Conservation (phyloP, 2,113 vertebrate species). For the Protomyctophum bolini region DNA sequence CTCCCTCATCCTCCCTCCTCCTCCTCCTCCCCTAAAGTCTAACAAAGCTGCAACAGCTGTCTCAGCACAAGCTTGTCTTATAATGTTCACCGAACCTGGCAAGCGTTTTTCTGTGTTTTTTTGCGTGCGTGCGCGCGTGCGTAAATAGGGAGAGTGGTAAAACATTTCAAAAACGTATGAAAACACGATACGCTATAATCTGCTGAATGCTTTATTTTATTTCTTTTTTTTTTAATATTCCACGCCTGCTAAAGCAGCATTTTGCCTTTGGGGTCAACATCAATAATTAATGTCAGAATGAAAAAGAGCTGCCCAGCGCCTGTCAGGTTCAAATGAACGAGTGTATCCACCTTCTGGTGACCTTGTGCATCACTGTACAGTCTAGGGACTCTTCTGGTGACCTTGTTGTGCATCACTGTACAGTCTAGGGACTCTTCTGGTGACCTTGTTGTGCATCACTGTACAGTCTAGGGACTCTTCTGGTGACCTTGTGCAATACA, state of each 20-base stretch:
- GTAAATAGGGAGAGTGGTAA: slow-evolving; percentile 7
- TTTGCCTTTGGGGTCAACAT: slow-evolving; percentile 22
- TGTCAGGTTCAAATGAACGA: slow-evolving; percentile 16
- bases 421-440: not conserved
- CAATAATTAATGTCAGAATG: slow-evolving; percentile 13
- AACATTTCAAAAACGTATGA: not conserved
- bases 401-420: slow-evolving; percentile 8
- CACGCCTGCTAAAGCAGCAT: slow-evolving; percentile 1
- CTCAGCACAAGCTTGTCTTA: slow-evolving; percentile 8
- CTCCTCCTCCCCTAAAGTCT: not conserved
- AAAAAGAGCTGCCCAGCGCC: slow-evolving; percentile 25
- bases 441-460: slow-evolving; percentile 27
- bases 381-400: slow-evolving; percentile 6
- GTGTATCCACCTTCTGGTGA: slow-evolving; percentile 15
- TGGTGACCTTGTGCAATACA: slow-evolving; percentile 17
- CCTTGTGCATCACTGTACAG: slow-evolving; percentile 3
- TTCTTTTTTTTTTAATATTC: too few species aligned
- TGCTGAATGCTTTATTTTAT: slow-evolving; percentile 23
- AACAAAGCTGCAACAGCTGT: not conserved
- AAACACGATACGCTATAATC: not conserved
- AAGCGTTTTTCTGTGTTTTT: slow-evolving; percentile 24
- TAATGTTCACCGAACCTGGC: not conserved
- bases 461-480: not conserved
- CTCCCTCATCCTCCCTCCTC: not conserved
- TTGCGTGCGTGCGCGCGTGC: not conserved